These are phyloP conservation scores for Troides aeacus DNA, from an alignment of 2,888 invertebrate genomes.

Conservation along the genomic window DNA sequence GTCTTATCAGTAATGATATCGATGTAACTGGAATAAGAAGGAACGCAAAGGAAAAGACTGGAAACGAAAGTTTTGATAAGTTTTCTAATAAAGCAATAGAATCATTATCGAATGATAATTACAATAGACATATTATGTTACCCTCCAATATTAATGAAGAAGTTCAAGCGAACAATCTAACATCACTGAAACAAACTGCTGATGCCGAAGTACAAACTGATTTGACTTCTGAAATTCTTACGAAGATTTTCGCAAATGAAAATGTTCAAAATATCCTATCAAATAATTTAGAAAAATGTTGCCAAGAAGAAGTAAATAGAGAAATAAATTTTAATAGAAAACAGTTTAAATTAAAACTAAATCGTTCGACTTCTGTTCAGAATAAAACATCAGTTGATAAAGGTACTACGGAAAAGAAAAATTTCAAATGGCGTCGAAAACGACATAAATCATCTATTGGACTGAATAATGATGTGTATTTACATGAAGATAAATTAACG, in stretches of 20 bases:
- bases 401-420: slow-evolving; percentile 36
- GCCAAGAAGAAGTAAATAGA: neutral
- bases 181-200: slow-evolving; percentile 32
- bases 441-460: slow-evolving; percentile 24
- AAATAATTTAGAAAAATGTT: slow-evolving; percentile 4
- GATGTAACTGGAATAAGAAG: neutral
- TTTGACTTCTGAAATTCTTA: slow-evolving; percentile 5
- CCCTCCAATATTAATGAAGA: slow-evolving; percentile 8
- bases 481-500: slow-evolving; percentile 27
- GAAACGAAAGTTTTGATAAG: neutral
- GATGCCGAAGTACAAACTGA: slow-evolving; percentile 50
- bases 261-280: slow-evolving; percentile 1
- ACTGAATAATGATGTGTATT: slow-evolving; percentile 16
- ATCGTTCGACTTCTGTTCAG: slow-evolving; percentile 35
- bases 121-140: neutral
- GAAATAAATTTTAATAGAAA: slow-evolving; percentile 31
- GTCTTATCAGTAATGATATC: slow-evolving; percentile 28
- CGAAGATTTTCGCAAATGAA: slow-evolving; percentile 1
- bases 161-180: slow-evolving; percentile 15
- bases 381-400: slow-evolving; percentile 3
- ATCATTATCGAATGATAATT: neutral
- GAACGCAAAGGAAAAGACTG: neutral
- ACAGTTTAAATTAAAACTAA: slow-evolving; percentile 43
- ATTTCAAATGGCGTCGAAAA: slow-evolving; percentile 50
- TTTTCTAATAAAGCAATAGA: slow-evolving; percentile 1